phyloP scores from a whole-genome alignment of 2,113 vertebrate genomes.

The Amblyornis subalaris region DNA sequence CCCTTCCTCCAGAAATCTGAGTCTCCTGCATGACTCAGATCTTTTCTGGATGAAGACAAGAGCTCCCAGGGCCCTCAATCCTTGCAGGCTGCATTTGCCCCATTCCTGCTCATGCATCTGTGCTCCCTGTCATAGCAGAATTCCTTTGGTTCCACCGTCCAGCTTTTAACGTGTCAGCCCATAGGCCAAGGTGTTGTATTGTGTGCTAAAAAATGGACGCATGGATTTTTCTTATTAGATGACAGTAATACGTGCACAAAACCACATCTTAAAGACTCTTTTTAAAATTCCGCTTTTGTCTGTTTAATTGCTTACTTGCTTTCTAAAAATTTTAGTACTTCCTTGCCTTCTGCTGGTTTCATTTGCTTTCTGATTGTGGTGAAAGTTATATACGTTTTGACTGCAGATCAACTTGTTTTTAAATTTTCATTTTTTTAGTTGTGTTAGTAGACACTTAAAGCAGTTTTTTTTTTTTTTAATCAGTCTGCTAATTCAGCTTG shows the following conservation, averaged over 20 bases:
- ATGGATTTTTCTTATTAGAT: not conserved
- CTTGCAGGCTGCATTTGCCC: rapidly evolving
- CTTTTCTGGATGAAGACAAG: not conserved
- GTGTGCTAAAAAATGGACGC: not conserved
- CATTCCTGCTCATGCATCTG: rapidly evolving
- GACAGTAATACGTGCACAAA: not conserved
- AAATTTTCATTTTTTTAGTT: not conserved
- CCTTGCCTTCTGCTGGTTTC: not conserved
- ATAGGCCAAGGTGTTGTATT: not conserved
- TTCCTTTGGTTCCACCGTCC: not conserved
- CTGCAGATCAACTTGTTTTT: not conserved
- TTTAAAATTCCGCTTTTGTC: not conserved
- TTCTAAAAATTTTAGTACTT: not conserved
- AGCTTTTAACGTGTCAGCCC: rapidly evolving
- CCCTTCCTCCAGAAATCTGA: not conserved
- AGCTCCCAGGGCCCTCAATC: not conserved
- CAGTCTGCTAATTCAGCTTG: not conserved
- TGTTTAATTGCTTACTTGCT: not conserved
- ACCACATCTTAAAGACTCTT: not conserved
- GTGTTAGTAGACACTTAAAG: not conserved
- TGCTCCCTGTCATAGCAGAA: rapidly evolving
- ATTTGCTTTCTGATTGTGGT: not conserved
- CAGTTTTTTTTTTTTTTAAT: not conserved
- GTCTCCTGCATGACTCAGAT: not conserved
- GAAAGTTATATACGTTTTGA: not conserved